Percentiles rank a stretch among this genome's conserved stretches.
Evolutionary conservation across 2,113 vertebrate genomes (phyloP).

Genomic region (Mola mola): DNA sequence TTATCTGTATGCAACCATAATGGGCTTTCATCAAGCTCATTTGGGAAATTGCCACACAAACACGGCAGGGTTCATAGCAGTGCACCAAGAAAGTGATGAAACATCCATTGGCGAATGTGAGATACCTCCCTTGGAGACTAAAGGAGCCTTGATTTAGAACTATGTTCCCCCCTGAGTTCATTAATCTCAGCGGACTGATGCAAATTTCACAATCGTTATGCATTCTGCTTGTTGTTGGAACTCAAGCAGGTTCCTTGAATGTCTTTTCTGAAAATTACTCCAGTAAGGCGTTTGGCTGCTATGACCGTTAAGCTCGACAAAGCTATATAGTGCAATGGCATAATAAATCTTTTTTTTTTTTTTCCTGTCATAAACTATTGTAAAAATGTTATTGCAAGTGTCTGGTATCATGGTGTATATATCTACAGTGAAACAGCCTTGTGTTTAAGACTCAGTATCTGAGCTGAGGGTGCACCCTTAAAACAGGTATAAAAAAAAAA

Average conservation of each 20-base stretch:
- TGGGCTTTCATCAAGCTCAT: slow-evolving; percentile 67
- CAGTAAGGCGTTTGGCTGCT: too few relatives aligned
- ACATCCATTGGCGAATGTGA: slow-evolving; percentile 42
- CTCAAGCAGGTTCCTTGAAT: neutral
- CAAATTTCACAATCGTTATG: slow-evolving; percentile 66
- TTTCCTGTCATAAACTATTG: too few relatives aligned
- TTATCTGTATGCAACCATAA: slow-evolving; percentile 47
- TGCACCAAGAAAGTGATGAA: slow-evolving; percentile 67
- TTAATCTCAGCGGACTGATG: slow-evolving; percentile 65
- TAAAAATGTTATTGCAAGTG: too few relatives aligned
- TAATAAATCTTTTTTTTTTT: too few relatives aligned
- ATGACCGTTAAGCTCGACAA: too few relatives aligned
- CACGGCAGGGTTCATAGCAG: slow-evolving; percentile 58
- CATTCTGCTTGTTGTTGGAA: slow-evolving; percentile 27
- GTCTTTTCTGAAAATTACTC: too few relatives aligned
- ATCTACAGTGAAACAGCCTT: too few relatives aligned
- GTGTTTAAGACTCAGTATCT: too few relatives aligned
- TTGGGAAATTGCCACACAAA: slow-evolving; percentile 59
- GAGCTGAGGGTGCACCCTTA: too few relatives aligned
- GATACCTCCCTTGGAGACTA: slow-evolving; percentile 48
- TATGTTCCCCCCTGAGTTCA: slow-evolving; percentile 57
- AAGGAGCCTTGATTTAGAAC: slow-evolving; percentile 57
- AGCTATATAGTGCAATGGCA: too few relatives aligned
- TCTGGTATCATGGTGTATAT: too few relatives aligned
- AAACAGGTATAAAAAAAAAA: too few relatives aligned